phyloP scores from a whole-genome alignment of 2,888 invertebrate genomes.

The Acleris emargana region DNA sequence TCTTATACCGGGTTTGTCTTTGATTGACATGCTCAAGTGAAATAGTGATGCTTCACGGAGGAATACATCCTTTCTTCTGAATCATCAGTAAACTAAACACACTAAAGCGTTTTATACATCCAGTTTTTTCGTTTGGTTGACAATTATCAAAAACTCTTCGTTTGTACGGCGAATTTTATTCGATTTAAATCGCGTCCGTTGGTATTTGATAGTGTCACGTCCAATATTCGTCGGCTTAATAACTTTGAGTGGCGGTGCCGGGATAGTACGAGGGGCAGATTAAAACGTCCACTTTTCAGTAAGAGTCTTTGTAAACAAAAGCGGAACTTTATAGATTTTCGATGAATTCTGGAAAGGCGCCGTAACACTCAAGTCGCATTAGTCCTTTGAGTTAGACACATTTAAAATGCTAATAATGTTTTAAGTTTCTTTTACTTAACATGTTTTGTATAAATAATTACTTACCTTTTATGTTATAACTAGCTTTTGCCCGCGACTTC shows the following conservation, averaged over 20 bases:
- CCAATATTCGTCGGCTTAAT: slow-evolving; percentile 24
- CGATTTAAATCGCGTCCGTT: slow-evolving; percentile 18
- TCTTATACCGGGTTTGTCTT: slow-evolving; percentile 19
- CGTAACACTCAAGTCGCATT: slow-evolving; percentile 1
- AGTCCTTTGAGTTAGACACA: background rate
- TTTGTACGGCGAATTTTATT: background rate
- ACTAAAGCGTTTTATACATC: no score
- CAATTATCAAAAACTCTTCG: background rate
- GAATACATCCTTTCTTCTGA: background rate
- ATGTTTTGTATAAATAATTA: no score
- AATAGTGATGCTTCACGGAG: background rate
- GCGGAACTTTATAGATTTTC: slow-evolving; percentile 23
- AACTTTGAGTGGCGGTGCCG: slow-evolving; percentile 28
- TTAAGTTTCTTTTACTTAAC: no score
- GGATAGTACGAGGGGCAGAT: slow-evolving; percentile 8
- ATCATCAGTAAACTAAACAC: no score
- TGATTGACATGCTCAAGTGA: slow-evolving; percentile 14
- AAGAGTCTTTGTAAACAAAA: slow-evolving; percentile 24
- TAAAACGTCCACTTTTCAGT: slow-evolving; percentile 21
- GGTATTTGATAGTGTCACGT: slow-evolving; percentile 22
- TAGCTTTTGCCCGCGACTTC: no score
- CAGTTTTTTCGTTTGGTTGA: background rate
- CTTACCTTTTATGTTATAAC: no score
- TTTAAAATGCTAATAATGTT: background rate
- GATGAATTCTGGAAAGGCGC: slow-evolving; percentile 4